Evolutionary conservation across 2,113 vertebrate species (phyloP), one percentile per base, ranked within the genome.

Genomic region (Oncorhynchus clarkii): DNA sequence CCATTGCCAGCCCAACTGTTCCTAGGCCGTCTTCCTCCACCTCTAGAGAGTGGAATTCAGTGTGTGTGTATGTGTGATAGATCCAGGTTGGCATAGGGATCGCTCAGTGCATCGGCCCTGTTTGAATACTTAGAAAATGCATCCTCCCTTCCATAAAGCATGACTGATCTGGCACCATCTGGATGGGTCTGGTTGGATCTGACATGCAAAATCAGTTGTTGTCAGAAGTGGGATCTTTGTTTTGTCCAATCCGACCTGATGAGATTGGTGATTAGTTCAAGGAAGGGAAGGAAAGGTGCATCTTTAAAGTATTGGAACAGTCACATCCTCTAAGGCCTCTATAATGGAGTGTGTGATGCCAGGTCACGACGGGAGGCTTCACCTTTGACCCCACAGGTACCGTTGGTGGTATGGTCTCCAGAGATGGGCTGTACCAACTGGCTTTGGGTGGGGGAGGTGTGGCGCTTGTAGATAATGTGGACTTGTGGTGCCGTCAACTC

Each of bases 381-480:
- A 95, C 95, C 92, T 91, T 80, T 82, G 20, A 89, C 80, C 34
- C 93, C 93, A 70, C 94, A 92, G 68, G 87, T 89, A 22, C 80
- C 77, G 12, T 87, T 84, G 57, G 22, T 24, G 70, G 54, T 4
- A 20, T 67, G 79, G 69, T 78, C 83, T 70, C 86, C 86, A 65
- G 89, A 88, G 68, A 89, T 82, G 64, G 85, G 68, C 67, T 79
- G 84, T 4, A 71, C 16, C 4, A 7, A 18, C 26, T 80, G 84
- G 2, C 69, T 79, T 72, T 67, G 16, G 6, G 1, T 1, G 4
- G 84, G 22, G 0, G 87, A 62, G 0, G 27, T 76, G 1, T 96
- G 94, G 34, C 93, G 95, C 79, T 93, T 96, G 84, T 95, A 99
- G 45, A 99, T 90, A 86, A 95, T 91, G 3, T 99, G 98, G 18